Evolutionary conservation across 2,888 invertebrate genomes (phyloP).

Genomic region (Odontomyia ornata): DNA sequence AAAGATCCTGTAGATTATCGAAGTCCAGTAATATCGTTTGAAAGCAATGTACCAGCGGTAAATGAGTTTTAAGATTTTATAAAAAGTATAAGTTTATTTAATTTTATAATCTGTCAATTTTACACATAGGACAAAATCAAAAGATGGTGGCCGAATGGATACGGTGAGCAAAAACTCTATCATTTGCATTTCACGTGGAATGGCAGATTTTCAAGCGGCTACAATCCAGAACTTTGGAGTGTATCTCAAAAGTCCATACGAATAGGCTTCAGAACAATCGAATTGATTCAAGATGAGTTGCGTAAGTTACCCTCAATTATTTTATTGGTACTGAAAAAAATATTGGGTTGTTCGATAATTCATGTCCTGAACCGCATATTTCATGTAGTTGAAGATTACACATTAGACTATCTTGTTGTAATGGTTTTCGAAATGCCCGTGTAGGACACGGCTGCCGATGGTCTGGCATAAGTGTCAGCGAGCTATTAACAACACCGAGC

Average conservation of each 20-base stretch:
- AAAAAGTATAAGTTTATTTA: background rate
- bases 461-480: no score
- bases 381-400: background rate
- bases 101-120: no score
- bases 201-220: constrained; percentile 57
- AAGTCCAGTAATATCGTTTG: constrained; percentile 58
- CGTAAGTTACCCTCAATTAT: constrained; percentile 48
- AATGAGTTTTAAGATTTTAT: background rate
- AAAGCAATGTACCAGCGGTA: constrained; percentile 52
- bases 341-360: no score
- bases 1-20: constrained; percentile 54
- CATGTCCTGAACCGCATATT: no score
- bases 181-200: constrained; percentile 67
- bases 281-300: constrained; percentile 78
- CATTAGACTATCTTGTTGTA: no score
- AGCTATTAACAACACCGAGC: no score
- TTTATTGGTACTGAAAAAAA: background rate
- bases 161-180: constrained; percentile 83
- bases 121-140: constrained; percentile 61
- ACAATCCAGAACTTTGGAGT: constrained; percentile 56
- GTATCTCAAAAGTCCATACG: constrained; percentile 67
- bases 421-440: no score
- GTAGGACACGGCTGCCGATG: no score
- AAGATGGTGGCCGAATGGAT: constrained; percentile 97
- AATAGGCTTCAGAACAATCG: constrained; percentile 87